Percentiles rank a stretch among this genome's conserved stretches.
Evolutionary conservation across 2,888 invertebrate species (phyloP).

Genomic region (Dione vanillae): DNA sequence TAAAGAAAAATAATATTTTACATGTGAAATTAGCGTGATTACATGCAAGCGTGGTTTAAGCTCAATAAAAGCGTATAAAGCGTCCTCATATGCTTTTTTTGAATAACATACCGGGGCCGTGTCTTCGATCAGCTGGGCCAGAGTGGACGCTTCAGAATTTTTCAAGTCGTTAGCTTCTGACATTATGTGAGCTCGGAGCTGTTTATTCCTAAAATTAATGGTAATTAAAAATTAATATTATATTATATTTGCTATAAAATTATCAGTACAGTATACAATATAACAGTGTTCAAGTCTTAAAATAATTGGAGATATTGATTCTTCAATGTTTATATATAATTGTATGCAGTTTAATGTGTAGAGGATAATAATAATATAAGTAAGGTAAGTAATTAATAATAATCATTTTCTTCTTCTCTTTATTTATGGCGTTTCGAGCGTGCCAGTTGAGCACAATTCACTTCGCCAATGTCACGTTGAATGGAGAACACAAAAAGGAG

Average conservation of each 20-base stretch:
- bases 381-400: too few species aligned
- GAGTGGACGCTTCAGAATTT: slow-evolving; percentile 78
- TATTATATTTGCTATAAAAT: too few species aligned
- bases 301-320: too few species aligned
- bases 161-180: slow-evolving; percentile 87
- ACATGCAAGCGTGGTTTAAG: slow-evolving; percentile 55
- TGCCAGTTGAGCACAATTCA: too few species aligned
- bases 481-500: too few species aligned
- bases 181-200: slow-evolving; percentile 89
- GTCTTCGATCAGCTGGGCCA: slow-evolving; percentile 83
- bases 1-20: neutral
- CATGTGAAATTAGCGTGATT: slow-evolving; percentile 49
- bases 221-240: neutral
- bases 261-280: neutral
- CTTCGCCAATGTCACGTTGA: too few species aligned
- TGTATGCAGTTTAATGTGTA: too few species aligned
- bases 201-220: slow-evolving; percentile 86
- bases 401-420: too few species aligned
- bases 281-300: too few species aligned
- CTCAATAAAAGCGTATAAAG: slow-evolving; percentile 32
- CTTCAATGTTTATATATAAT: too few species aligned
- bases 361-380: too few species aligned
- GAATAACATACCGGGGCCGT: slow-evolving; percentile 71
- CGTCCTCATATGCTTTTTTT: slow-evolving; percentile 21
- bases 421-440: too few species aligned